Conservation (phyloP, 1,140 invertebrate species). For the Caerostris extrusa region DNA sequence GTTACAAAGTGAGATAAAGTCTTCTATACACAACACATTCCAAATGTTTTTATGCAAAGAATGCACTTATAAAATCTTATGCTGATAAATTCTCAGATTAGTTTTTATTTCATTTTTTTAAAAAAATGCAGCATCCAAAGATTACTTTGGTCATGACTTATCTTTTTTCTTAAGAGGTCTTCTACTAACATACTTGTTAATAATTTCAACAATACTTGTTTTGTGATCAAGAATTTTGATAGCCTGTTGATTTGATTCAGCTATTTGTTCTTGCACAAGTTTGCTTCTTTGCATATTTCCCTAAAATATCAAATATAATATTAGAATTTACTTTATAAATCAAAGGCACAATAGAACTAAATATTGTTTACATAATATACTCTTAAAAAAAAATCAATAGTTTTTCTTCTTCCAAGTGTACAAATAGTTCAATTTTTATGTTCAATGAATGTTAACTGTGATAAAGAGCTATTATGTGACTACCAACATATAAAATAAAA, state of each 20-base stretch:
- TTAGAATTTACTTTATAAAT: too few relatives aligned
- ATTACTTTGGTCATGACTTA: slow-evolving; percentile 76
- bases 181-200: slow-evolving; percentile 94
- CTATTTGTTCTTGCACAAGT: slow-evolving; percentile 94
- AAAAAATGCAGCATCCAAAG: slow-evolving; percentile 5
- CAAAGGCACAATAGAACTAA: too few relatives aligned
- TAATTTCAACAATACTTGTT: slow-evolving; percentile 91
- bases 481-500: too few relatives aligned
- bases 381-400: too few relatives aligned
- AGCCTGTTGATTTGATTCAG: slow-evolving; percentile 92
- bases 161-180: slow-evolving; percentile 93
- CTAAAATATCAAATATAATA: slow-evolving; percentile 82
- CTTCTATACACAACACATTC: slow-evolving; percentile 52
- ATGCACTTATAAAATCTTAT: slow-evolving; percentile 42
- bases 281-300: slow-evolving; percentile 97
- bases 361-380: too few relatives aligned
- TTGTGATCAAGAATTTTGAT: slow-evolving; percentile 96
- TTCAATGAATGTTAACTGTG: too few relatives aligned
- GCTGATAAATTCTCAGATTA: neutral
- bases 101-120: slow-evolving; percentile 8
- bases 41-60: slow-evolving; percentile 24
- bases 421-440: too few relatives aligned
- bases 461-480: too few relatives aligned
- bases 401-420: too few relatives aligned
- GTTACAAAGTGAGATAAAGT: slow-evolving; percentile 62